Evolutionary conservation across 2,797 vertebrate species (phyloP).

Genomic region (Enteromius thamalakanensis): DNA sequence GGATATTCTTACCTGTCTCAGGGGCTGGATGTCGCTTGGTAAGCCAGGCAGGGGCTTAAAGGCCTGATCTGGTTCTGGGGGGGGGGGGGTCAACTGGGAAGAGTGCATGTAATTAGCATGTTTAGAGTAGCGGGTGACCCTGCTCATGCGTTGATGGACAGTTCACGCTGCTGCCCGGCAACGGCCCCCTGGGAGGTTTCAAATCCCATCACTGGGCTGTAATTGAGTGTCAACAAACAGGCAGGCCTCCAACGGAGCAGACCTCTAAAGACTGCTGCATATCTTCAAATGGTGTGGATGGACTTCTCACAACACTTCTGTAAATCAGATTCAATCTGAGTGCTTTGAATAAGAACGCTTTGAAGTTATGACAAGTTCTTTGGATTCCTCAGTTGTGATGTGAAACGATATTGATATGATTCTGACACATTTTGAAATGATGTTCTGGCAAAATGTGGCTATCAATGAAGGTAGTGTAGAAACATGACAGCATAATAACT

Average conservation of each 20-base stretch:
- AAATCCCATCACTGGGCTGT: constrained; percentile 56
- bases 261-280: constrained; percentile 16
- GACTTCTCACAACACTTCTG: constrained; percentile 37
- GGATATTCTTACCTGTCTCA: constrained; percentile 54
- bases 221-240: constrained; percentile 65
- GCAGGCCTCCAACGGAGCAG: constrained; percentile 39
- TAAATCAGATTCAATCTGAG: constrained; percentile 18
- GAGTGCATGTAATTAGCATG: constrained; percentile 59
- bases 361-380: constrained; percentile 29
- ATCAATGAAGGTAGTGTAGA: background rate
- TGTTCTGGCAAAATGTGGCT: background rate
- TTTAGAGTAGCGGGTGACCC: constrained; percentile 52
- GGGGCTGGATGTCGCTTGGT: constrained; percentile 36
- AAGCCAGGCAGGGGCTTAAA: constrained; percentile 29
- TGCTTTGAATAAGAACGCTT: constrained; percentile 11
- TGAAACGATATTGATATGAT: constrained; percentile 2
- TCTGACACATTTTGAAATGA: constrained; percentile 19
- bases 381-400: background rate
- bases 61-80: constrained; percentile 21
- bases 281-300: constrained; percentile 13
- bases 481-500: constrained; percentile 26
- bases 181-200: constrained; percentile 50
- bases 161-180: constrained; percentile 47
- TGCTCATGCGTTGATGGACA: constrained; percentile 57
- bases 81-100: constrained; percentile 8